Conservation (phyloP, 1,140 invertebrate species). For the Ostrea edulis region DNA sequence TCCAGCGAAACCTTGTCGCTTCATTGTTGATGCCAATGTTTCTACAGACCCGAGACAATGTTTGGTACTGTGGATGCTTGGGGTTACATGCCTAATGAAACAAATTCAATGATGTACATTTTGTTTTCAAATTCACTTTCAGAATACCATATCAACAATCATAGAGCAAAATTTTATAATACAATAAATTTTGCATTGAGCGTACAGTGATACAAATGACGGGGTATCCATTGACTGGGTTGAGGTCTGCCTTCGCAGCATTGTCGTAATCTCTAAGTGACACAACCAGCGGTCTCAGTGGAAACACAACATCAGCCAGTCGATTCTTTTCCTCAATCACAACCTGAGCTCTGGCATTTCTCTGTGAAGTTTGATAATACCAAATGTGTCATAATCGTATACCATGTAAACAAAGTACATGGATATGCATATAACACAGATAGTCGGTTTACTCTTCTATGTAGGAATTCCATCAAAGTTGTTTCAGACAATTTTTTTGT, state of each 20-base stretch:
- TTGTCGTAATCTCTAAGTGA: slow-evolving; percentile 78
- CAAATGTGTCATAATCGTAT: too few species aligned
- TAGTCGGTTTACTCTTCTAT: too few species aligned
- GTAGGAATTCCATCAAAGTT: too few species aligned
- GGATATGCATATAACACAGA: too few species aligned
- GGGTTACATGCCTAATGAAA: slow-evolving; percentile 77
- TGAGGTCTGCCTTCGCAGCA: slow-evolving; percentile 49
- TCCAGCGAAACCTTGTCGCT: slow-evolving; percentile 77
- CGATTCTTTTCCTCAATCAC: slow-evolving; percentile 78
- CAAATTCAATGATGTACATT: background rate
- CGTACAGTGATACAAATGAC: slow-evolving; percentile 79
- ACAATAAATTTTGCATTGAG: background rate
- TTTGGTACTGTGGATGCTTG: slow-evolving; percentile 77
- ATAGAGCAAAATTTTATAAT: too few species aligned
- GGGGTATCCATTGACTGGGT: slow-evolving; percentile 78
- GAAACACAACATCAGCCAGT: slow-evolving; percentile 78
- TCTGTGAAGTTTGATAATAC: slow-evolving; percentile 44
- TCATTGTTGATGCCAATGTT: slow-evolving; percentile 77
- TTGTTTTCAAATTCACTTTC: too few species aligned
- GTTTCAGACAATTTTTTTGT: too few species aligned
- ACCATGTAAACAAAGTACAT: too few species aligned
- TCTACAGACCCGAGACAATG: slow-evolving; percentile 73
- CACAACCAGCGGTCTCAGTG: slow-evolving; percentile 74
- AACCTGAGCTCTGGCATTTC: slow-evolving; percentile 75
- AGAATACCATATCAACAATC: too few species aligned